Percentiles rank a stretch among this genome's conserved stretches.
These are phyloP conservation scores for Anas bahamensis DNA, from an alignment of 2,797 vertebrate genomes.

Conservation along the genomic window DNA sequence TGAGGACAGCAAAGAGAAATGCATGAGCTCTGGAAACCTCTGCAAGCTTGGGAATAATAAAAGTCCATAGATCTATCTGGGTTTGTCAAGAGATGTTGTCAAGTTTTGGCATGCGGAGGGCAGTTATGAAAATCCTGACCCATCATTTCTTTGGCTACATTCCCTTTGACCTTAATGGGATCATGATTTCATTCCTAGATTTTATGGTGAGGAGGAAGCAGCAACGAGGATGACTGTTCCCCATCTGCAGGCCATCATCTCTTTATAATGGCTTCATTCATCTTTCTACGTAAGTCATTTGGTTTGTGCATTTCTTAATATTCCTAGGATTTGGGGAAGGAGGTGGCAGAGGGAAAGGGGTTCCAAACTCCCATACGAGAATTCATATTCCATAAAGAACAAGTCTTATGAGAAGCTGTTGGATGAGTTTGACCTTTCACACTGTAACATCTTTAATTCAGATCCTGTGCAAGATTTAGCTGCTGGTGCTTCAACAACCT, in stretches of 20 bases:
- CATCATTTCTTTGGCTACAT: background rate
- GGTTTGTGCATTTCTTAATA: background rate
- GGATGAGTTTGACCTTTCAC: background rate
- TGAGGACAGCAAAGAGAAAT: background rate
- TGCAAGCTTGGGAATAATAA: background rate
- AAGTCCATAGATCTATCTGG: background rate
- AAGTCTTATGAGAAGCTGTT: background rate
- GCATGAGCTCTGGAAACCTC: background rate
- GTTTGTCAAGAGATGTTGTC: background rate
- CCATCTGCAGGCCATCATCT: background rate
- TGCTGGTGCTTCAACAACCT: background rate
- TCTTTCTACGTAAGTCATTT: background rate
- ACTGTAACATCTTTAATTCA: background rate
- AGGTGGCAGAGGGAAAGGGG: background rate
- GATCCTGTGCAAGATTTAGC: background rate
- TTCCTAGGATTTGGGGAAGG: background rate
- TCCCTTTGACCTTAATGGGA: background rate
- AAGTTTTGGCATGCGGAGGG: background rate
- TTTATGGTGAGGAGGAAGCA: background rate
- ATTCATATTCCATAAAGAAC: background rate
- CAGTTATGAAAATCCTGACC: background rate
- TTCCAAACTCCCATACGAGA: background rate
- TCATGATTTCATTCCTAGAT: background rate
- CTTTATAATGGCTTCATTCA: slow-evolving; percentile 18
- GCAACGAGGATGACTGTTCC: background rate